Conservation (phyloP, 37 sponge, comb jelly and placozoan genomes). For the Geodia barretti region DNA sequence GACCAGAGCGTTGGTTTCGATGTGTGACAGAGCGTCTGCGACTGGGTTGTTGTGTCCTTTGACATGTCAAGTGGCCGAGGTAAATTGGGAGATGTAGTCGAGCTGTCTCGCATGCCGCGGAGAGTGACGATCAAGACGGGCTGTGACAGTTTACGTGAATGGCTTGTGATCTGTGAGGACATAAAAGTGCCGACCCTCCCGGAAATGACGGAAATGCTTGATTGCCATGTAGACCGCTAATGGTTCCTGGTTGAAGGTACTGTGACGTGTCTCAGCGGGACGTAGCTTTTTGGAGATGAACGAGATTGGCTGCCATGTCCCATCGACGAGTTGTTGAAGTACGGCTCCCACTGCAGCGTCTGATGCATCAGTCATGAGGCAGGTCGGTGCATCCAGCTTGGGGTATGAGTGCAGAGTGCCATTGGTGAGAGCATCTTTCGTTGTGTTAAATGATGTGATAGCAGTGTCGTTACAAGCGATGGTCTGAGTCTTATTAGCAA, state of each 20-base stretch:
- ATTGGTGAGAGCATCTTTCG: conserved; percentile 27
- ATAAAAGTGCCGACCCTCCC: too few relatives aligned
- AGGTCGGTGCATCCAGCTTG: conserved; percentile 40
- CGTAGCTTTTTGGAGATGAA: too few relatives aligned
- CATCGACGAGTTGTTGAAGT: too few relatives aligned
- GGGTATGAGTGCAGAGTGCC: conserved; percentile 48
- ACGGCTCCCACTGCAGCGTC: too few relatives aligned
- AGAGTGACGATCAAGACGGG: conserved; percentile 11
- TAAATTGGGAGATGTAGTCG: too few relatives aligned
- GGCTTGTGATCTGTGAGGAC: too few relatives aligned
- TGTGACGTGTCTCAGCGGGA: too few relatives aligned
- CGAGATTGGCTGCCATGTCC: too few relatives aligned
- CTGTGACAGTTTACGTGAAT: too few relatives aligned
- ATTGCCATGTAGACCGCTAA: too few relatives aligned
- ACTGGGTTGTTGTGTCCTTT: conserved; percentile 24
- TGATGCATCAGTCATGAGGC: conserved; percentile 65
- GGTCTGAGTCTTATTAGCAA: not conserved
- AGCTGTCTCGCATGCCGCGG: conserved; percentile 29
- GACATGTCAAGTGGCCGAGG: conserved; percentile 21
- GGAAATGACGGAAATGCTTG: too few relatives aligned
- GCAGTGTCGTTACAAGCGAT: conserved; percentile 16
- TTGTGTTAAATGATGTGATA: conserved; percentile 6
- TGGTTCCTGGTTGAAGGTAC: too few relatives aligned
- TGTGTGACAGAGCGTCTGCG: conserved; percentile 43
- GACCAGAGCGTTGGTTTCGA: conserved; percentile 1